phyloP scores from a whole-genome alignment of 1,140 invertebrate genomes.

The Bradysia coprophila region DNA sequence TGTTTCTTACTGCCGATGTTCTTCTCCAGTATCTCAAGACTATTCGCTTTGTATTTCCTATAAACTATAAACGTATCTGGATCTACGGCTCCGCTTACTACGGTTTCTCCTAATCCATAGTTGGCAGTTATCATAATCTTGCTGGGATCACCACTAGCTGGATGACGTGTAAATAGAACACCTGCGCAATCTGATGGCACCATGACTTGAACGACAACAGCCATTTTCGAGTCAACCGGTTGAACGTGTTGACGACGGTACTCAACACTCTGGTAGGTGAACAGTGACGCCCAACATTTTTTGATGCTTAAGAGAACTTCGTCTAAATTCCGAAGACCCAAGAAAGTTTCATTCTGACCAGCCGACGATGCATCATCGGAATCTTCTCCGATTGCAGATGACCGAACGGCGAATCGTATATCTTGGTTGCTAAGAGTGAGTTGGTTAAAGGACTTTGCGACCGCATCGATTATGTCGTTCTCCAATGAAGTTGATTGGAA shows the following conservation, averaged over 20 bases:
- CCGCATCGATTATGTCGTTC: background rate
- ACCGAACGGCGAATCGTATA: slow-evolving; percentile 27
- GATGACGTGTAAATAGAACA: slow-evolving; percentile 64
- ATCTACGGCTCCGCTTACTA: slow-evolving; percentile 54
- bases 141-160: slow-evolving; percentile 42
- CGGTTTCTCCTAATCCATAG: slow-evolving; percentile 64
- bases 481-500: background rate
- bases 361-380: slow-evolving; percentile 56
- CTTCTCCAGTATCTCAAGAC: slow-evolving; percentile 26
- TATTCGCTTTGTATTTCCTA: slow-evolving; percentile 24
- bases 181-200: slow-evolving; percentile 48
- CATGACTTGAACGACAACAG: slow-evolving; percentile 65
- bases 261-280: slow-evolving; percentile 48
- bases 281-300: slow-evolving; percentile 66
- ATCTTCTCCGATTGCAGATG: slow-evolving; percentile 55
- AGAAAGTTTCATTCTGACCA: slow-evolving; percentile 64
- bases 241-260: slow-evolving; percentile 36
- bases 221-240: background rate
- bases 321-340: slow-evolving; percentile 35
- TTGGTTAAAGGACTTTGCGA: background rate
- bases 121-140: slow-evolving; percentile 55
- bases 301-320: slow-evolving; percentile 37
- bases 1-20: slow-evolving; percentile 35
- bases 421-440: slow-evolving; percentile 3
- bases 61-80: slow-evolving; percentile 48